phyloP scores from a whole-genome alignment of 1,140 invertebrate species.

The Nomia melanderi region DNA sequence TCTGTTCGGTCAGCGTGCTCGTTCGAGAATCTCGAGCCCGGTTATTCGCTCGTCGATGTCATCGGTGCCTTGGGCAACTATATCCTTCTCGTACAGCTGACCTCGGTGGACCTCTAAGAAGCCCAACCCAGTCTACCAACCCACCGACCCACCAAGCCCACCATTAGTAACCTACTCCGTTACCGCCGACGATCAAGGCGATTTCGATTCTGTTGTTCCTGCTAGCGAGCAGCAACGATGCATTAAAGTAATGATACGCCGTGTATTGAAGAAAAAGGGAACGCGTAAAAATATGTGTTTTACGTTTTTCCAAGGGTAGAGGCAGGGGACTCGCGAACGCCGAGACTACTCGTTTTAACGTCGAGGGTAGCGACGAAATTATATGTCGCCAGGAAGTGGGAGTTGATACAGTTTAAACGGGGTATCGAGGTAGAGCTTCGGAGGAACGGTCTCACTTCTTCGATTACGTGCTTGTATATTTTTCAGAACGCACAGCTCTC shows the following conservation, averaged over 20 bases:
- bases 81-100: conserved; percentile 74
- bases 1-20: conserved; percentile 20
- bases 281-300: conserved; percentile 59
- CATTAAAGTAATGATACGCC: conserved; percentile 67
- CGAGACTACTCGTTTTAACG: conserved; percentile 36
- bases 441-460: too few species aligned
- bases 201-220: conserved; percentile 65
- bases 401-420: not conserved
- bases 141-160: conserved; percentile 74
- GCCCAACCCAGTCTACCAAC: conserved; percentile 75
- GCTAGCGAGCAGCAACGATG: conserved; percentile 61
- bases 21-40: conserved; percentile 50
- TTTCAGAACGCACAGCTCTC: too few species aligned
- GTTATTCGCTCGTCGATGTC: conserved; percentile 79
- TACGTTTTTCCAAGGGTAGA: conserved; percentile 42
- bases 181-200: conserved; percentile 64
- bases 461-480: too few species aligned
- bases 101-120: conserved; percentile 77
- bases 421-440: too few species aligned
- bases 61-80: conserved; percentile 76
- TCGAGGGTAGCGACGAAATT: not conserved
- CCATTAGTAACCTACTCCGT: conserved; percentile 70
- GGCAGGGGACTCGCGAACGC: not conserved
- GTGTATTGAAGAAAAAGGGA: conserved; percentile 44
- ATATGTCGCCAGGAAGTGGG: not conserved